Percentiles rank a stretch among this genome's conserved stretches.
Conservation (phyloP, 1,140 invertebrate species). For the Homarus americanus region DNA sequence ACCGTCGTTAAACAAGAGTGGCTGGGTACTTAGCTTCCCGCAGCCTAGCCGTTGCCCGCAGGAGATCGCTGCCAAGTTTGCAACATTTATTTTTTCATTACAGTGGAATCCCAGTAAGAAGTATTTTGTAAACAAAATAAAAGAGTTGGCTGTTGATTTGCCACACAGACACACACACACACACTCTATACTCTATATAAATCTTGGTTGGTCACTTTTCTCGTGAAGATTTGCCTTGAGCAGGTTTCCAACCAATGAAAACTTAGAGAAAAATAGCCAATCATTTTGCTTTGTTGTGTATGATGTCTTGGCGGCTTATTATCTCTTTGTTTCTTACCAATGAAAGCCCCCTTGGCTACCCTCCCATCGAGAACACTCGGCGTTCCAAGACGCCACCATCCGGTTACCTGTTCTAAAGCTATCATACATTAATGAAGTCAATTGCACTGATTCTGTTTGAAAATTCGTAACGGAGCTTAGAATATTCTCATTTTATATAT, state of each 20-base stretch:
- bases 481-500: no score
- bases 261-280: slow-evolving; percentile 11
- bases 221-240: background rate
- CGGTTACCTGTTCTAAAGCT: no score
- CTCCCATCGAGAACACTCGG: background rate
- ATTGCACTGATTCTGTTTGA: no score
- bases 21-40: slow-evolving; percentile 43
- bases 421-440: no score
- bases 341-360: background rate
- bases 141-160: no score
- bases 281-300: slow-evolving; percentile 18
- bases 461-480: no score
- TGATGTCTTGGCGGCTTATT: slow-evolving; percentile 37
- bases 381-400: background rate
- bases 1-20: slow-evolving; percentile 69
- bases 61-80: background rate
- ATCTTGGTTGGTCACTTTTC: background rate
- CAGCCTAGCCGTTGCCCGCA: slow-evolving; percentile 13
- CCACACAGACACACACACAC: no score
- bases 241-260: background rate
- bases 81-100: slow-evolving; percentile 9
- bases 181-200: background rate
- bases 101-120: background rate
- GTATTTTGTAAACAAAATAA: no score
- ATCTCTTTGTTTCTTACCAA: slow-evolving; percentile 33